Conservation (phyloP, 2,888 invertebrate species). For the Nomada fucata region DNA sequence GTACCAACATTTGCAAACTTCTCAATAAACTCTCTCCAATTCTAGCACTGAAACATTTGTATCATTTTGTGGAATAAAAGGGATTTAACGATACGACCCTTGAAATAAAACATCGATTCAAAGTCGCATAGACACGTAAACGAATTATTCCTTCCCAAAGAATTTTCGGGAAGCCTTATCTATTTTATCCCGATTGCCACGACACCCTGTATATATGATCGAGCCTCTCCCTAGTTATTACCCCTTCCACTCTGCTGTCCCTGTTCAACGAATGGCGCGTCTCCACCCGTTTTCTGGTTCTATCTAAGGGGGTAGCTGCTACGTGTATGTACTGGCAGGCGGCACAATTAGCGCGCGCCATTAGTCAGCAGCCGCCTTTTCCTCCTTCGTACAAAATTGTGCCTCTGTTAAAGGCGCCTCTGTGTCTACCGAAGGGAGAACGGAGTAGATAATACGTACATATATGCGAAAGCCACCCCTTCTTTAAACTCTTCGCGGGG, state of each 20-base stretch:
- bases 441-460: conserved; percentile 63
- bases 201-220: conserved; percentile 17
- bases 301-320: conserved; percentile 45
- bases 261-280: conserved; percentile 3
- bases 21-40: too few relatives aligned
- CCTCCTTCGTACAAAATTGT: conserved; percentile 69
- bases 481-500: conserved; percentile 54
- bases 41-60: too few relatives aligned
- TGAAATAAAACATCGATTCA: too few relatives aligned
- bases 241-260: not conserved
- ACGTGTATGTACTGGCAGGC: conserved; percentile 54
- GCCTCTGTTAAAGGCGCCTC: conserved; percentile 68
- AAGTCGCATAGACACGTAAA: too few relatives aligned
- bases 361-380: conserved; percentile 79
- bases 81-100: too few relatives aligned
- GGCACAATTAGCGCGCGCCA: conserved; percentile 81
- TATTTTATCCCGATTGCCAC: too few relatives aligned
- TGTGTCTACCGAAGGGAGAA: conserved; percentile 65
- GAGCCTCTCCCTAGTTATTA: conserved; percentile 17
- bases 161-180: too few relatives aligned
- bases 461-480: conserved; percentile 46
- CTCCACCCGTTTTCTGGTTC: conserved; percentile 25
- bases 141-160: too few relatives aligned
- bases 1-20: too few relatives aligned
- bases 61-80: too few relatives aligned